Conservation (phyloP, 2,888 invertebrate species). For the Melieria picta region DNA sequence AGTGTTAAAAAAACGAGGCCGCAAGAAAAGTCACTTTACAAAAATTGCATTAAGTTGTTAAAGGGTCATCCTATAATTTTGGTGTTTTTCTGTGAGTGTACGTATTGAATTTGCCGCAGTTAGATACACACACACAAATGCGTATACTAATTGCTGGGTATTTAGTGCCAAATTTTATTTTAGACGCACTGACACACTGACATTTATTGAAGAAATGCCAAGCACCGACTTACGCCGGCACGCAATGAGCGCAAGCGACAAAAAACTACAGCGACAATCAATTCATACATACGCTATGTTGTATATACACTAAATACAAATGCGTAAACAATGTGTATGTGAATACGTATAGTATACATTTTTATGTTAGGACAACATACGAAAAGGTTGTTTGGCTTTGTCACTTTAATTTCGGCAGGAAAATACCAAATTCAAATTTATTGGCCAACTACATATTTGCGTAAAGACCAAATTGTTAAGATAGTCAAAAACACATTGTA, state of each 20-base stretch:
- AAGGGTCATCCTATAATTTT: background rate
- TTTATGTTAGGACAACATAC: no score
- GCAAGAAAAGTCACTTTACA: no score
- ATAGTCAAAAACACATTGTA: no score
- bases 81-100: background rate
- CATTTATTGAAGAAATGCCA: constrained; percentile 37
- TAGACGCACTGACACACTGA: constrained; percentile 43
- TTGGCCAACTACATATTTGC: no score
- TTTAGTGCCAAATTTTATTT: constrained; percentile 38
- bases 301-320: background rate
- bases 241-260: background rate
- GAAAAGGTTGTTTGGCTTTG: no score
- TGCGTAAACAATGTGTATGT: no score
- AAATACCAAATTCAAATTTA: no score
- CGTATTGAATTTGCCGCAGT: background rate
- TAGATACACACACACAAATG: background rate
- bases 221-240: background rate
- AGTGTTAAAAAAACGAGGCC: background rate
- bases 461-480: no score
- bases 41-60: no score
- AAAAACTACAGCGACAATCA: background rate
- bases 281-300: constrained; percentile 11
- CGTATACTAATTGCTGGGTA: no score
- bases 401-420: no score
- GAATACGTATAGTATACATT: no score